Conservation (phyloP, 2,113 vertebrate genomes). For the Odocoileus hemionus region DNA sequence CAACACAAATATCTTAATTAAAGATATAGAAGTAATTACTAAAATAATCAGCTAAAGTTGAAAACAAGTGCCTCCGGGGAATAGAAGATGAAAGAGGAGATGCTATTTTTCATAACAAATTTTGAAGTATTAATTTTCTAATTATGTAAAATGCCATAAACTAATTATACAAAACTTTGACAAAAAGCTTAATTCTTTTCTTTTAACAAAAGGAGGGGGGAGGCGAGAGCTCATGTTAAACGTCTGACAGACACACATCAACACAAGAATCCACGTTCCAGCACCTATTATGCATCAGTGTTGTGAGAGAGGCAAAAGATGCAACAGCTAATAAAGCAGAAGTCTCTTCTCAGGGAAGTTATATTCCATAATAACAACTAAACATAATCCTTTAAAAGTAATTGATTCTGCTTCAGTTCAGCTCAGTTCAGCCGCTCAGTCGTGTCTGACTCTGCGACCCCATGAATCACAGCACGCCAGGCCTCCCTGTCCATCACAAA, state of each 20-base stretch:
- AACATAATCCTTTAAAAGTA: background rate
- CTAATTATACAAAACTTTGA: background rate
- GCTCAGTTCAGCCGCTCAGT: too few species aligned
- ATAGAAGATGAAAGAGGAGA: background rate
- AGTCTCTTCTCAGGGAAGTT: background rate
- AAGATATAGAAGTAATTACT: background rate
- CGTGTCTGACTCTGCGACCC: too few species aligned
- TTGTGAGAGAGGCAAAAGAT: background rate
- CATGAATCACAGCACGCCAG: too few species aligned
- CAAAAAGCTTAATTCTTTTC: background rate
- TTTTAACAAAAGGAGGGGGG: background rate
- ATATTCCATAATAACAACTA: background rate
- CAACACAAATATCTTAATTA: background rate
- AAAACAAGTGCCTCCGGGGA: background rate
- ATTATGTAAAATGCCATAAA: background rate
- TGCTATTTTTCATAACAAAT: background rate
- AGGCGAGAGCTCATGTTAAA: background rate
- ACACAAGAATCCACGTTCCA: background rate
- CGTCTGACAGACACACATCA: background rate
- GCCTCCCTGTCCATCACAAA: too few species aligned
- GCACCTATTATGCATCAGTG: background rate
- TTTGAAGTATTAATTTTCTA: background rate
- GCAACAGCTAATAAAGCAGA: background rate
- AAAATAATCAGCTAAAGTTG: background rate
- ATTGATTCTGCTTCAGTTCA: background rate